Evolutionary conservation across 2,113 vertebrate genomes (phyloP).

Genomic region (Grantiella picta): DNA sequence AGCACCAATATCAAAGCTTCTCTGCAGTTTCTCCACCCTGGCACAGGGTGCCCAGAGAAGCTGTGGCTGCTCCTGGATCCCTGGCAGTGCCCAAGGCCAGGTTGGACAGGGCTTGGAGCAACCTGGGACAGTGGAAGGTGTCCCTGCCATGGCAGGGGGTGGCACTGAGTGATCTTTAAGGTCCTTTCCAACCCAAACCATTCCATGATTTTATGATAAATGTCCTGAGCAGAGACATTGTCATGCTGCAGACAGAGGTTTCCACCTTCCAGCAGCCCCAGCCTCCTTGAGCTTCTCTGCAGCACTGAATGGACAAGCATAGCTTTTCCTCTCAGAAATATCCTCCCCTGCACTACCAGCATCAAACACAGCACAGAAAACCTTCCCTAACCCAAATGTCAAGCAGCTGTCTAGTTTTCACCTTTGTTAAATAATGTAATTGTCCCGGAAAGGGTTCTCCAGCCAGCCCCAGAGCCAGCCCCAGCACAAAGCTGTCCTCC

Average conservation of each 20-base stretch:
- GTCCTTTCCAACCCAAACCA: neutral
- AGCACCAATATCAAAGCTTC: neutral
- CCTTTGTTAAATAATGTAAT: constrained; percentile 36
- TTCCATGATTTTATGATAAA: neutral
- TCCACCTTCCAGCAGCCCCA: neutral
- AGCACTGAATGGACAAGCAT: neutral
- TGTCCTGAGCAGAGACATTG: neutral
- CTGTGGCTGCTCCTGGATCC: neutral
- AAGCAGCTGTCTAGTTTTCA: neutral
- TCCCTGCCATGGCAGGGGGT: neutral
- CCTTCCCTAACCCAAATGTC: neutral
- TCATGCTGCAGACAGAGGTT: neutral
- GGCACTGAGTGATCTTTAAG: neutral
- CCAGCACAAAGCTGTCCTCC: neutral
- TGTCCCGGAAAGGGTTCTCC: neutral
- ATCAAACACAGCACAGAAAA: neutral
- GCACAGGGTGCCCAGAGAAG: neutral
- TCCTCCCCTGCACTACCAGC: neutral
- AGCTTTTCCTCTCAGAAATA: neutral
- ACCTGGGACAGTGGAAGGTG: neutral
- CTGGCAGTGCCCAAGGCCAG: neutral
- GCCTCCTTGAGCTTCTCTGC: neutral
- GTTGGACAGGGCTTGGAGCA: neutral
- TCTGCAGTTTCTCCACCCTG: neutral
- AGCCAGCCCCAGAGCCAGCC: neutral